Conservation (phyloP, 2,113 vertebrate species). For the Chionis minor region DNA sequence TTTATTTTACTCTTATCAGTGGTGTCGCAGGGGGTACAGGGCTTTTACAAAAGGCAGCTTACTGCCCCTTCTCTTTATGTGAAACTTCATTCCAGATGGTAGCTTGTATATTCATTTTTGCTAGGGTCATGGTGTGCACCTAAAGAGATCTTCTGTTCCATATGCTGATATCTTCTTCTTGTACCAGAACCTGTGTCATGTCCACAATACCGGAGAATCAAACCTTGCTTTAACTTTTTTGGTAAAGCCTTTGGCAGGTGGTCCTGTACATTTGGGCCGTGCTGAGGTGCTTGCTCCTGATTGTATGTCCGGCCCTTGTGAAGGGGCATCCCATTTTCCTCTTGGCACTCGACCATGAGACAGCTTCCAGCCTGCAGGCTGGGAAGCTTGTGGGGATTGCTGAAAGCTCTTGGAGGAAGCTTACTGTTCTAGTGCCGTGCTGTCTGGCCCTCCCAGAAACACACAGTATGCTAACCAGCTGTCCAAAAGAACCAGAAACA, state of each 20-base stretch:
- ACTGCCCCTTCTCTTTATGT: not conserved
- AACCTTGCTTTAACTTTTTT: not conserved
- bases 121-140: not conserved
- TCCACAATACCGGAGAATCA: not conserved
- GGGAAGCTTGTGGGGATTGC: not conserved
- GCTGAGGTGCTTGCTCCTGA: not conserved
- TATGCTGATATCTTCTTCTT: not conserved
- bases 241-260: not conserved
- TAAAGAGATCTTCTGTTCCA: not conserved
- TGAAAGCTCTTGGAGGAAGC: constrained; percentile 4
- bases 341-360: not conserved
- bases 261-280: not conserved
- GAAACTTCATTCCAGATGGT: not conserved
- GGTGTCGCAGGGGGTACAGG: not conserved
- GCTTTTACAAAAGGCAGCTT: not conserved
- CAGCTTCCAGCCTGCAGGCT: not conserved
- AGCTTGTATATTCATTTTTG: not conserved
- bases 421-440: not conserved
- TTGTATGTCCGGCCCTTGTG: not conserved
- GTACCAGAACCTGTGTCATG: not conserved
- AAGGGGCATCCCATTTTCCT: not conserved
- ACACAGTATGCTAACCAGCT: not conserved
- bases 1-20: not conserved
- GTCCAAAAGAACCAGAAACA: not conserved
- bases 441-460: not conserved